Conservation (phyloP, 2,113 vertebrate species). For the Pachypanchax playfairii region DNA sequence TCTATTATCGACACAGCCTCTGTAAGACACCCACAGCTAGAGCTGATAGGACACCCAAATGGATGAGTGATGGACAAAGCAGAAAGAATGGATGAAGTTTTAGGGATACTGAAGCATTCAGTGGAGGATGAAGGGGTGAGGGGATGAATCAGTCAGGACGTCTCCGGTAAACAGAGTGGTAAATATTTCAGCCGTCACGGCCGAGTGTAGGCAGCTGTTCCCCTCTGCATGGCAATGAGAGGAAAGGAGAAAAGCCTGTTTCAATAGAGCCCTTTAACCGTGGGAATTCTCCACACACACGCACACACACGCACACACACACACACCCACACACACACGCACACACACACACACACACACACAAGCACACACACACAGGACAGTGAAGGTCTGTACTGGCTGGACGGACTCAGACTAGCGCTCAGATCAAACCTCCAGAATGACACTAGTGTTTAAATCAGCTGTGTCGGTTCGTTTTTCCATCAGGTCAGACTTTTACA, state of each 20-base stretch:
- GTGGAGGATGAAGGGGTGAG: not conserved
- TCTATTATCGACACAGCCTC: slow-evolving; percentile 66
- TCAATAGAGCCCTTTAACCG: slow-evolving; percentile 80
- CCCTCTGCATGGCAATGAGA: slow-evolving; percentile 80
- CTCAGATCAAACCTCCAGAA: not conserved
- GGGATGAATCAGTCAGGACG: slow-evolving; percentile 56
- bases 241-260: slow-evolving; percentile 54
- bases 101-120: slow-evolving; percentile 18
- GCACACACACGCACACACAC: slow-evolving; percentile 40
- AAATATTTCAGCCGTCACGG: slow-evolving; percentile 83
- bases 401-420: slow-evolving; percentile 43
- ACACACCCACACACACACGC: slow-evolving; percentile 30
- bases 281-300: slow-evolving; percentile 55
- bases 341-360: slow-evolving; percentile 35
- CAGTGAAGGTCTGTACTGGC: slow-evolving; percentile 65
- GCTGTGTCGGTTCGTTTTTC: too few relatives aligned
- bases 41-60: slow-evolving; percentile 9
- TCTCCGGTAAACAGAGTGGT: slow-evolving; percentile 75
- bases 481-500: too few relatives aligned
- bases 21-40: slow-evolving; percentile 19
- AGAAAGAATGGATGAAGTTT: slow-evolving; percentile 23
- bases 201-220: slow-evolving; percentile 78
- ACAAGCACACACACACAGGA: slow-evolving; percentile 52
- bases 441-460: not conserved
- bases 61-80: not conserved